These are phyloP conservation scores for Lepidotrigona ventralis DNA, from an alignment of 1,140 invertebrate species.

Conservation along the genomic window DNA sequence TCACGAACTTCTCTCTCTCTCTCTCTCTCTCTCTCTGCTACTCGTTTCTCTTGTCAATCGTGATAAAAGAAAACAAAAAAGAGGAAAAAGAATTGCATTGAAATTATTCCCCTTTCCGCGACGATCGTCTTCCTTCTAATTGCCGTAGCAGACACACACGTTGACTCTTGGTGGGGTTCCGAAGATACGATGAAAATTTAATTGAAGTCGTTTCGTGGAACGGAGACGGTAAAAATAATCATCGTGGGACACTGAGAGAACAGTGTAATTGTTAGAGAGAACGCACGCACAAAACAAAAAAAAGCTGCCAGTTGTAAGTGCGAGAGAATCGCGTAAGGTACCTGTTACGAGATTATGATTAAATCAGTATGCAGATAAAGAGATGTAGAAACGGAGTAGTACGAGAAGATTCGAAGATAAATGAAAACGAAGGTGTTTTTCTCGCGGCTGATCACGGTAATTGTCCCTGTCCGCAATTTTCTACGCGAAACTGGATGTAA, in stretches of 20 bases:
- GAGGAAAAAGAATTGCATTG: background rate
- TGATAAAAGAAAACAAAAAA: background rate
- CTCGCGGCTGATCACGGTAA: background rate
- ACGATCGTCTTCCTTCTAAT: background rate
- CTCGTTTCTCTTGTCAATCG: background rate
- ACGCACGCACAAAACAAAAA: too few relatives aligned
- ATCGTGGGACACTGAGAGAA: background rate
- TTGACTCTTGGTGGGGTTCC: background rate
- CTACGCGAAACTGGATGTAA: background rate
- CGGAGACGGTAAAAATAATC: conserved; percentile 3
- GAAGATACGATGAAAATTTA: background rate
- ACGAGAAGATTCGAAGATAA: conserved; percentile 13
- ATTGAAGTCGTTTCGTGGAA: background rate
- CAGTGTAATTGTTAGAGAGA: background rate
- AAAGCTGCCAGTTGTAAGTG: background rate
- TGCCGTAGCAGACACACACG: too few relatives aligned
- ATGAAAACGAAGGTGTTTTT: background rate
- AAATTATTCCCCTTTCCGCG: background rate
- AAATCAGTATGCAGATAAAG: background rate
- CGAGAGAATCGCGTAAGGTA: background rate
- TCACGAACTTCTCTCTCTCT: background rate
- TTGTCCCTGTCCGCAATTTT: background rate
- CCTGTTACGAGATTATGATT: conserved; percentile 5
- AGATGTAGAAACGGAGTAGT: background rate
- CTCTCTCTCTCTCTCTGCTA: background rate